Base-by-base conservation (phyloP, 2,113 vertebrate genomes). In the Lepisosteus osseus region DNA sequence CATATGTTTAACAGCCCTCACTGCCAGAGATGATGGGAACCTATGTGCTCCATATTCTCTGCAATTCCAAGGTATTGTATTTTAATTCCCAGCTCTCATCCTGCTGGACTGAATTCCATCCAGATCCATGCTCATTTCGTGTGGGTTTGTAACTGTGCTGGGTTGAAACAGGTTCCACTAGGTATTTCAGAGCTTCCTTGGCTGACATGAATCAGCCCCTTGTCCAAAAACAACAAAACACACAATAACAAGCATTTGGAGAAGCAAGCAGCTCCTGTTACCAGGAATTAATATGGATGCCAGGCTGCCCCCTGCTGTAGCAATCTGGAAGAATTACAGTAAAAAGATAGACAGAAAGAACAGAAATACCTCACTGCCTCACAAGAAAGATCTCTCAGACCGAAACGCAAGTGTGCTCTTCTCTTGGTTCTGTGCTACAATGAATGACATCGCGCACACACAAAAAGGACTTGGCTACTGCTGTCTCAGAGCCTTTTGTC, bases 391-490 rank as follows among this genome's bases (percentile, higher is more conserved):
- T 45, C 66, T 14, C 65, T 67, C 66, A 73, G 74, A 74, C 76
- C 79, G 72, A 57, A 74, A 67, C 69, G 65, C 62, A 65, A 71
- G 72, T 72, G 70, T 72, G 72, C 63, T 61, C 41, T 65, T 71
- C 42, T 68, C 65, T 69, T 68, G 65, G 68, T 74, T 73, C 74
- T 54, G 75, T 76, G 77, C 78, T 72, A 75, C 78, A 80, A 76
- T 77, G 71, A 78, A 74, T 80, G 78, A 80, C 74, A 76, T 80
- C 69, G 75, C 68, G 13, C 63, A 41, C 63, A 12, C 70, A 73
- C 73, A 80, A 70, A 76, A 79, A 82, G 78, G 82, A 80, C 72
- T 83, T 88, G 85, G 82, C 86, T 77, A 72, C 4, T 41, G 75
- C 72, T 57, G 73, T 68, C 70, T 78, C 77, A 77, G 75, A 70